Evolutionary conservation across 2,888 invertebrate genomes (phyloP), one percentile per base, ranked within the genome.

Genomic region (Dorcus hopei): DNA sequence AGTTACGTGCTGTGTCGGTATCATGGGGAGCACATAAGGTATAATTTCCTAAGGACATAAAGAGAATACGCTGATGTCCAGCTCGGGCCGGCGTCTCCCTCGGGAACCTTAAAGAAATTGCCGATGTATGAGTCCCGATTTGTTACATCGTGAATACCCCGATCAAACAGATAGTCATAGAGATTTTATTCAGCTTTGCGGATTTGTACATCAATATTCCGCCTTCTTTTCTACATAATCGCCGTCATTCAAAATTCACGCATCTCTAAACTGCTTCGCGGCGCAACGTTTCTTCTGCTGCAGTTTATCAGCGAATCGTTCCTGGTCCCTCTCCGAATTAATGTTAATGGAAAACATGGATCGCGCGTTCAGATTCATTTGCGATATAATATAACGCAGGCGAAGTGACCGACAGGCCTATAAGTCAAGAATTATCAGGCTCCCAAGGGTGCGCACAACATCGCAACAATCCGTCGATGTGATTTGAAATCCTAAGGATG

Each of bases 51-150:
- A 71, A 70, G 70, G 74, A 76, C 76, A 77, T 77, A 77, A 77
- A 77, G 76, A 77, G 78, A 77, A 77, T 77, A 77, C 77, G 75
- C 72, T 75, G 74, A 77, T 77, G 77, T 77, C 76, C 76, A 69
- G 72, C 73, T 70, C 68, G 67, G 69, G 71, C 61, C 66, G 62
- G 61, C 62, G 52, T 57, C 52, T 74, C 76, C 72, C 76, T 14
- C 56, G 77, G 77, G 78, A 75, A 68, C 76, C 72, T 76, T 77
- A 77, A 76, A 78, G 77, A 78, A 78, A 78, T 78, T 76, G 77
- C 75, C 77, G 77, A 78, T 77, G 76, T 78, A 78, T 77, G 75
- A 76, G 72, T 70, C 72, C 72, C 75, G 74, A 76, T 76, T 76
- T 76, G 75, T 74, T 74, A 74, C 72, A 69, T 72, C 70, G 73